Percentiles rank a stretch among this genome's conserved stretches.
Conservation (phyloP, 2,888 invertebrate genomes). For the Thysanoteuthis rhombus region DNA sequence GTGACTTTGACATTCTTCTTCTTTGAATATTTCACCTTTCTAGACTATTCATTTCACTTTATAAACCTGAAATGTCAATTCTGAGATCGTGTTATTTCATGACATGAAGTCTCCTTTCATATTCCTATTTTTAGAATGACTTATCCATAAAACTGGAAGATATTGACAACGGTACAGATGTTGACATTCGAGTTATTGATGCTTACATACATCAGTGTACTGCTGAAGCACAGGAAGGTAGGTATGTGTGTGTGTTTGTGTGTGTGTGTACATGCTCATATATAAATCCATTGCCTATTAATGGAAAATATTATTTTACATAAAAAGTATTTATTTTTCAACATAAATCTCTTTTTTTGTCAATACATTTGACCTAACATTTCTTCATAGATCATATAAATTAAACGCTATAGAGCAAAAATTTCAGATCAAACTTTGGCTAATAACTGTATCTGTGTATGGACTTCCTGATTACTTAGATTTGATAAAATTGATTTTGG, state of each 20-base stretch:
- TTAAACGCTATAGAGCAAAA: too few species aligned
- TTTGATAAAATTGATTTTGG: too few species aligned
- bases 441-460: too few species aligned
- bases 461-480: too few species aligned
- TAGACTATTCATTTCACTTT: background rate
- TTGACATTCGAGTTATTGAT: slow-evolving; percentile 72
- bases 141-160: slow-evolving; percentile 63
- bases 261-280: background rate
- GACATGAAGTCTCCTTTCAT: background rate
- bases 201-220: slow-evolving; percentile 75
- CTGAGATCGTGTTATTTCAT: background rate
- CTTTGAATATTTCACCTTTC: background rate
- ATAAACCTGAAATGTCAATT: background rate
- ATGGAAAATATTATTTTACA: too few species aligned
- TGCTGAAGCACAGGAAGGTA: slow-evolving; percentile 76
- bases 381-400: too few species aligned
- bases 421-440: too few species aligned
- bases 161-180: slow-evolving; percentile 71
- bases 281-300: background rate
- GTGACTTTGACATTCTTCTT: too few species aligned
- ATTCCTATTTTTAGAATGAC: slow-evolving; percentile 48
- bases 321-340: too few species aligned
- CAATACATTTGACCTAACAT: too few species aligned
- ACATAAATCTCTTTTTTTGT: too few species aligned
- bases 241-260: background rate